phyloP scores from a whole-genome alignment of 1,140 invertebrate species.

The Papilio xuthus region DNA sequence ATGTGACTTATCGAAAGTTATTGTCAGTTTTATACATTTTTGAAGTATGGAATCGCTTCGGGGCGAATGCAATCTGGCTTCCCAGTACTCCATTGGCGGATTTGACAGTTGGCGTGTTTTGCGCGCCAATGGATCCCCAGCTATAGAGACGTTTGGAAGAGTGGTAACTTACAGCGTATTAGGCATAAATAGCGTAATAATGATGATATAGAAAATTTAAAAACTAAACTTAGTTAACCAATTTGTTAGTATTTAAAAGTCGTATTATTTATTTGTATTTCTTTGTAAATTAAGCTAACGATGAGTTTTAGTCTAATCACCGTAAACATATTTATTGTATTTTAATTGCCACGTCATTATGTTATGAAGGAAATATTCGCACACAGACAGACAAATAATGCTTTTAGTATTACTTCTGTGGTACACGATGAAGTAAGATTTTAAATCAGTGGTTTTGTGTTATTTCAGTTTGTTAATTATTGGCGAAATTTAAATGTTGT shows the following conservation, averaged over 20 bases:
- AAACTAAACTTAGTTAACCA: not conserved
- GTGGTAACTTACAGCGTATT: too few species aligned
- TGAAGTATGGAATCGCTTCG: too few species aligned
- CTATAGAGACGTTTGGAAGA: too few species aligned
- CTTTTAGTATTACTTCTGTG: constrained; percentile 13
- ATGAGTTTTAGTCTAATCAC: constrained; percentile 14
- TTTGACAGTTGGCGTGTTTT: too few species aligned
- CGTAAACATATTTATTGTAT: constrained; percentile 17
- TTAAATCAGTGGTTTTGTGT: not conserved
- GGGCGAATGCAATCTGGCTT: too few species aligned
- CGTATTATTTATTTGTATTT: not conserved
- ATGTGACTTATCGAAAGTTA: too few species aligned
- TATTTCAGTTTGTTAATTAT: not conserved
- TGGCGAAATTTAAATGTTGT: not conserved
- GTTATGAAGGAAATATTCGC: not conserved
- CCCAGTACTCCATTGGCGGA: too few species aligned
- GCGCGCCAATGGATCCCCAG: too few species aligned
- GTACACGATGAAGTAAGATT: not conserved
- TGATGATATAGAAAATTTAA: too few species aligned
- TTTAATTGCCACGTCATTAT: constrained; percentile 26
- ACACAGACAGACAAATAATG: not conserved
- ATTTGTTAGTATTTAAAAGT: not conserved
- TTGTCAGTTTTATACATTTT: too few species aligned
- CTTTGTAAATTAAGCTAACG: constrained; percentile 5
- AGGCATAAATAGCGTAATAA: too few species aligned